A percentile compares a stretch with the other conserved stretches of the same genome.
These are phyloP conservation scores for Cantharis rufa DNA, from an alignment of 2,888 invertebrate genomes.

Conservation along the genomic window DNA sequence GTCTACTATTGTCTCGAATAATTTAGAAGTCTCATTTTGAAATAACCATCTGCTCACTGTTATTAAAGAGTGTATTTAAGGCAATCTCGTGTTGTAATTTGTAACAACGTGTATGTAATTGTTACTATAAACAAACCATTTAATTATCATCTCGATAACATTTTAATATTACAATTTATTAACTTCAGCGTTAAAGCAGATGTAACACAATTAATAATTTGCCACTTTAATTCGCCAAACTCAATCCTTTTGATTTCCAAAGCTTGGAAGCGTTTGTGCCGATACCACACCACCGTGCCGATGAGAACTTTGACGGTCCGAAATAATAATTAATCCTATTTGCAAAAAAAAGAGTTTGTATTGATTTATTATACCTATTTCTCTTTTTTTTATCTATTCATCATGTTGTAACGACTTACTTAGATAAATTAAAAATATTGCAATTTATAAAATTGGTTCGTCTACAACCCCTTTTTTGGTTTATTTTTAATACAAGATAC, in stretches of 20 bases:
- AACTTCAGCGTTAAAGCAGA: neutral
- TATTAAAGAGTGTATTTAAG: conserved; percentile 27
- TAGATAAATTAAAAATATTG: neutral
- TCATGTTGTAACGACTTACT: neutral
- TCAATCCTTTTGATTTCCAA: too few species aligned
- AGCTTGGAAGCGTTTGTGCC: too few species aligned
- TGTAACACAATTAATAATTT: neutral
- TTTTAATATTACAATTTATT: neutral
- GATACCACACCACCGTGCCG: neutral
- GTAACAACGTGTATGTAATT: neutral
- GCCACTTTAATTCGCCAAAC: neutral
- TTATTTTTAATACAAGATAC: neutral
- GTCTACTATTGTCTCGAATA: conserved; percentile 32
- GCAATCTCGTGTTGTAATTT: neutral
- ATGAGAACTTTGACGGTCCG: neutral
- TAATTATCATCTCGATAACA: neutral
- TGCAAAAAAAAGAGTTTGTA: too few species aligned
- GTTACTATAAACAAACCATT: neutral
- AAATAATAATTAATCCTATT: neutral
- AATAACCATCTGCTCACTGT: conserved; percentile 33
- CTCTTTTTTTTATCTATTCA: neutral
- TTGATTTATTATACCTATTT: neutral
- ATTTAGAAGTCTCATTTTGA: conserved; percentile 39
- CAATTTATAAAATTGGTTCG: neutral
- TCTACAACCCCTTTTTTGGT: neutral